phyloP scores from a whole-genome alignment of 1,140 invertebrate species.

The Druon quercuslanigerum region DNA sequence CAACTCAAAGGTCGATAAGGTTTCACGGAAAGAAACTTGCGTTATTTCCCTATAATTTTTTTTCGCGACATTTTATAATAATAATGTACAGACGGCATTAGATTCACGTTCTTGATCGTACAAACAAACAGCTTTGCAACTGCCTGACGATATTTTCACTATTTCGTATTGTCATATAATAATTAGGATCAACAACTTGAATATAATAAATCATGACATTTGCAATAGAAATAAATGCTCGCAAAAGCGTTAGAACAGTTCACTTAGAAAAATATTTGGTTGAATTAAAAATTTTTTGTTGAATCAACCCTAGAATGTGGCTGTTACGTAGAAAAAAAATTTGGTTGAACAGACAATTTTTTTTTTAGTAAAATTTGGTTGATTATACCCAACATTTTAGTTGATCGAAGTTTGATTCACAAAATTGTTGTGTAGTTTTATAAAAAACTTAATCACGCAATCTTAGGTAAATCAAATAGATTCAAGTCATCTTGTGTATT shows the following conservation, averaged over 20 bases:
- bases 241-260: not conserved
- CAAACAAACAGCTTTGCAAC: not conserved
- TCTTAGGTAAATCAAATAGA: no score
- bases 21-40: not conserved
- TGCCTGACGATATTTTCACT: not conserved
- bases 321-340: no score
- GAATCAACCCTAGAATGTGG: no score
- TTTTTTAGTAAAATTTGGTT: no score
- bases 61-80: conserved; percentile 9
- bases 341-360: no score
- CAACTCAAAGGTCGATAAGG: not conserved
- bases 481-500: no score
- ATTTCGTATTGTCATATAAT: not conserved
- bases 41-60: not conserved
- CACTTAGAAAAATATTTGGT: no score
- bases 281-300: no score
- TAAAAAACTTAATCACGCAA: no score
- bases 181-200: not conserved
- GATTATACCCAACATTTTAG: no score
- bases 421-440: no score
- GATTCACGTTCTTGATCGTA: not conserved
- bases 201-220: not conserved
- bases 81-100: not conserved
- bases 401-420: no score
- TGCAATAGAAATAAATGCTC: not conserved